phyloP scores from a whole-genome alignment of 1,140 invertebrate genomes.

The Chelonus insularis region DNA sequence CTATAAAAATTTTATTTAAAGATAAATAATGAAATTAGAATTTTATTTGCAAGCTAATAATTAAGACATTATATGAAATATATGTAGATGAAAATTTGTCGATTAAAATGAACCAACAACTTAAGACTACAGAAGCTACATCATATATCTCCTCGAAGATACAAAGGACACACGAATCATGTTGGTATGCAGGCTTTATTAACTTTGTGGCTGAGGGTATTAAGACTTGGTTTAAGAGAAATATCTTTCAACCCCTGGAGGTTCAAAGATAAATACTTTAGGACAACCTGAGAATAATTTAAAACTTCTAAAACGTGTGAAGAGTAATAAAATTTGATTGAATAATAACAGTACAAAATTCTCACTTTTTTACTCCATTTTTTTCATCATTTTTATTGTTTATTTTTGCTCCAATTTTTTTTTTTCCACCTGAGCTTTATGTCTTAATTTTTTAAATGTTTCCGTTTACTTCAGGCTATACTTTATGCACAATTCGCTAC shows the following conservation, averaged over 20 bases:
- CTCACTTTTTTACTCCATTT: constrained; percentile 17
- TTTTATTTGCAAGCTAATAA: too few relatives aligned
- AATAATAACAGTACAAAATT: too few relatives aligned
- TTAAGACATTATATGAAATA: too few relatives aligned
- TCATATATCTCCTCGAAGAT: background rate
- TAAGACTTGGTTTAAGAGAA: constrained; percentile 38
- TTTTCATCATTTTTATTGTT: constrained; percentile 11
- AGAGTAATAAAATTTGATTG: background rate
- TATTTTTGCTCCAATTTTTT: background rate
- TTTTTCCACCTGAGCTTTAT: constrained; percentile 5
- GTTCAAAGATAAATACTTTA: constrained; percentile 41
- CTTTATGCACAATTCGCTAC: constrained; percentile 5
- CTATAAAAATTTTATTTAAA: background rate
- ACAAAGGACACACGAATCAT: constrained; percentile 19
- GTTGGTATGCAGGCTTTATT: constrained; percentile 42
- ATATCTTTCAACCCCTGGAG: constrained; percentile 24
- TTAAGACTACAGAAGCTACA: background rate
- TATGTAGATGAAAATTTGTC: background rate
- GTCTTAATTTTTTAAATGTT: constrained; percentile 30
- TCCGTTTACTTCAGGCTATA: background rate
- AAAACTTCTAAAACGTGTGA: constrained; percentile 1
- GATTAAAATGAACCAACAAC: background rate
- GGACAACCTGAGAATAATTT: constrained; percentile 42
- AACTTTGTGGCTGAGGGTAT: constrained; percentile 41
- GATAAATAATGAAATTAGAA: too few relatives aligned